Evolutionary conservation across 35 echinoderm and acorn worm genomes (phyloP).

Genomic region (Diadema setosum): DNA sequence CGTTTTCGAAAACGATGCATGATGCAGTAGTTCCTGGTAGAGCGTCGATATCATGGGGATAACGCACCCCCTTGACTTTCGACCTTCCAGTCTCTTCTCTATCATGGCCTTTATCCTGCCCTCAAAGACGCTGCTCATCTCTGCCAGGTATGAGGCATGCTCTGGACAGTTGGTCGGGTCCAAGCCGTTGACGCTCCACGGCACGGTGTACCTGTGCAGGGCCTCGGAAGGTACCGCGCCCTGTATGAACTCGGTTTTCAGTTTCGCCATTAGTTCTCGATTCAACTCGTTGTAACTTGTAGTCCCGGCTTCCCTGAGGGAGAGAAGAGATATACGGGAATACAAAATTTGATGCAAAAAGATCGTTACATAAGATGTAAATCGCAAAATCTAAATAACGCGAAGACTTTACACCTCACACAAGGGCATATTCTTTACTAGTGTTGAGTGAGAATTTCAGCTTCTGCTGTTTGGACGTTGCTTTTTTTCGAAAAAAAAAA

Average conservation of each 20-base stretch:
- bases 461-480: too few species aligned
- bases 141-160: slow-evolving; percentile 47
- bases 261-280: background rate
- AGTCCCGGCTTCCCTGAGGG: too few species aligned
- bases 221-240: background rate
- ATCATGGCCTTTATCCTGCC: slow-evolving; percentile 59
- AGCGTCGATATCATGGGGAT: background rate
- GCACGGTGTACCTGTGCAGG: slow-evolving; percentile 52
- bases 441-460: too few species aligned
- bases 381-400: too few species aligned
- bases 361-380: too few species aligned
- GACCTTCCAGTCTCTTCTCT: slow-evolving; percentile 51
- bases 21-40: slow-evolving; percentile 74
- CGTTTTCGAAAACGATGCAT: slow-evolving; percentile 49
- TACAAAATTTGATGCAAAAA: too few species aligned
- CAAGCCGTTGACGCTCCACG: slow-evolving; percentile 56
- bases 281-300: too few species aligned
- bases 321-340: too few species aligned
- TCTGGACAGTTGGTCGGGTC: slow-evolving; percentile 35
- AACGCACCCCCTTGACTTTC: slow-evolving; percentile 21
- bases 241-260: slow-evolving; percentile 53
- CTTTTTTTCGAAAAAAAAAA: too few species aligned
- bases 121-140: slow-evolving; percentile 55
- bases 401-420: too few species aligned
- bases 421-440: too few species aligned